phyloP scores from a whole-genome alignment of 2,113 vertebrate genomes.

The Myrmophylax atrothorax region DNA sequence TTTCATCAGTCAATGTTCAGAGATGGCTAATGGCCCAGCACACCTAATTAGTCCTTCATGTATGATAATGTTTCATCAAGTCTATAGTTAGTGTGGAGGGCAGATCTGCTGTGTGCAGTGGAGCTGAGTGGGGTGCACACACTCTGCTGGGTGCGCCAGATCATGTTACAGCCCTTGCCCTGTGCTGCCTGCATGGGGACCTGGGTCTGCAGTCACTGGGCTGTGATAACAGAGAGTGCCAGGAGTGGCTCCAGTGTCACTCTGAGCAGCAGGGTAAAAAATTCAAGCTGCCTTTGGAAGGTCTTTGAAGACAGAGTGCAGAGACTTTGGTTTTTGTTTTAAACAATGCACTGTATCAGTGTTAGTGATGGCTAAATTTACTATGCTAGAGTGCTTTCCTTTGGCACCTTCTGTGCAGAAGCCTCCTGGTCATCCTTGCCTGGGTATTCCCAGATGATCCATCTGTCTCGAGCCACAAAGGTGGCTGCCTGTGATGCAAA shows the following conservation, averaged over 20 bases:
- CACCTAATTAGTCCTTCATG: constrained; percentile 72
- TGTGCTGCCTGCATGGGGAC: constrained; percentile 5
- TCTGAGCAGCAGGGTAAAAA: not conserved
- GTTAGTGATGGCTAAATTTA: not conserved
- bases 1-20: constrained; percentile 68
- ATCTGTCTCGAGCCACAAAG: not conserved
- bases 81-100: not conserved
- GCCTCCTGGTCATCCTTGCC: not conserved
- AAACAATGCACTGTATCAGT: not conserved
- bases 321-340: not conserved
- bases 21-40: constrained; percentile 66
- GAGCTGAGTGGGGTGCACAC: not conserved
- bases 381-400: not conserved
- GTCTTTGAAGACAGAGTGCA: constrained; percentile 1
- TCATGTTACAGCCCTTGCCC: not conserved
- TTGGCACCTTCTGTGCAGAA: not conserved
- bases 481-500: not conserved
- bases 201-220: not conserved
- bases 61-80: constrained; percentile 68
- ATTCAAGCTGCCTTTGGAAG: constrained; percentile 30
- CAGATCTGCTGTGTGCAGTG: not conserved
- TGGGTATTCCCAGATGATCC: not conserved
- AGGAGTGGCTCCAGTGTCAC: not conserved
- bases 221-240: not conserved
- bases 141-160: not conserved